phyloP scores from a whole-genome alignment of 2,888 invertebrate genomes.

The Hirudinaria manillensis region DNA sequence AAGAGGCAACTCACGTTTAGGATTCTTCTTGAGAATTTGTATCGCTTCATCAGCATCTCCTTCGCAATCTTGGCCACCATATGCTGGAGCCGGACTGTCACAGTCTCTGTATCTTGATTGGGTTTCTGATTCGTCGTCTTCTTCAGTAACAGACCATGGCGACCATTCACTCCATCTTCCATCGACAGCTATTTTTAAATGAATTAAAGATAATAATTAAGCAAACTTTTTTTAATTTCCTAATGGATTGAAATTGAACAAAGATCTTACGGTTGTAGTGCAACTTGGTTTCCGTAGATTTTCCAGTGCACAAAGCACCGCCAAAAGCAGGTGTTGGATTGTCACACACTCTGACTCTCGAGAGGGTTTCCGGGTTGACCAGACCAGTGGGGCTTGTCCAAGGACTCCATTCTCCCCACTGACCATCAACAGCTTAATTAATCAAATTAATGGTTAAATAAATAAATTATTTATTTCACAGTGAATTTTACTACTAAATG shows the following conservation, averaged over 20 bases:
- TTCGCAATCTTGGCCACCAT: slow-evolving; percentile 47
- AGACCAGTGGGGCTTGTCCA: slow-evolving; percentile 35
- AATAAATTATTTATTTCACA: not conserved
- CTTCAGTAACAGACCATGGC: slow-evolving; percentile 23
- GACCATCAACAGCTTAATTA: slow-evolving; percentile 32
- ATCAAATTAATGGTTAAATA: not conserved
- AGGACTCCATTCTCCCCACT: slow-evolving; percentile 34
- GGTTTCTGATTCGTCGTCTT: slow-evolving; percentile 40
- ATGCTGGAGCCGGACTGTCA: slow-evolving; percentile 47
- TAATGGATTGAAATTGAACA: not conserved
- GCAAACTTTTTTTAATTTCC: not conserved
- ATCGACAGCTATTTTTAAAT: slow-evolving; percentile 30
- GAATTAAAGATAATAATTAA: not conserved
- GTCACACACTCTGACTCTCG: slow-evolving; percentile 32
- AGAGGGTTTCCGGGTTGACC: slow-evolving; percentile 32
- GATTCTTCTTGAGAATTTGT: not conserved
- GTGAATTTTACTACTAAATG: too few relatives aligned
- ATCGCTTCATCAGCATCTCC: slow-evolving; percentile 43
- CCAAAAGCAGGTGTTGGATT: slow-evolving; percentile 36
- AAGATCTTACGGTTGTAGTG: slow-evolving; percentile 8
- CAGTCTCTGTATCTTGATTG: slow-evolving; percentile 46
- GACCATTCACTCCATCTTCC: slow-evolving; percentile 37
- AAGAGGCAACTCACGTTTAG: not conserved
- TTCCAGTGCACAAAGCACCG: slow-evolving; percentile 33
- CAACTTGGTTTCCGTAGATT: slow-evolving; percentile 15